Base-by-base conservation (phyloP, 2,888 invertebrate genomes). In the Orthosia gracilis region DNA sequence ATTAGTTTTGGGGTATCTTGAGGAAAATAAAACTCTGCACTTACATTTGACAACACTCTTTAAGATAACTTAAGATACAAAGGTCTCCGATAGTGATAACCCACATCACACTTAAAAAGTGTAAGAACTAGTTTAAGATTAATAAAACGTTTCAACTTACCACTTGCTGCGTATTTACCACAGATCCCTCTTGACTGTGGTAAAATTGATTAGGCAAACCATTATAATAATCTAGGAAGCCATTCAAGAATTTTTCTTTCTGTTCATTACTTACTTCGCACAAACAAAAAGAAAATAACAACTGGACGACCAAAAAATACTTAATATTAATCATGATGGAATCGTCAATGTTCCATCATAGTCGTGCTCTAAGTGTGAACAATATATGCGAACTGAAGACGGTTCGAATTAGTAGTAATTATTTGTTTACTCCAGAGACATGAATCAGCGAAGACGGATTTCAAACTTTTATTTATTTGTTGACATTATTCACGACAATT, bases 201-300 rank as follows among this genome's bases (percentile, higher is more conserved):
- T 95, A 96, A 61, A 90, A 81, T 75, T 94, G 95, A 84, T 95
- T 92, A 62, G 96, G 95, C 80, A 95, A 91, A 83, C 93, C 93
- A 90, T 97, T 97, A 83, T 97, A 92, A 90, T 95, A 94, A 52
- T 95, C 88, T 78, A 97, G 86, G 81, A 97, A 95, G 80, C 89
- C 93, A 91, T 89, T 92, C 76, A 92, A 91, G 71, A 94, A 87
- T 73, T 91, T 93, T 45, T 89, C 89, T 79, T 91, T 92, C 78
- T 87, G 89, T 69, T 90, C 91, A 58, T 84, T 66, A 87, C 86
- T 90, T 74, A 94, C 69, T 80, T 95, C 93, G 78, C 92, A 89
- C 62, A 88, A 90, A 88, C 91, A 90, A 79, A 82, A 73, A 49
- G 86, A 84, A 85, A 91, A 69, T 82, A 94, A 82, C 12, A 84